A percentile compares a stretch with the other conserved stretches of the same genome.
Conservation (phyloP, 2,888 invertebrate species). For the Sylvicola cinctus region DNA sequence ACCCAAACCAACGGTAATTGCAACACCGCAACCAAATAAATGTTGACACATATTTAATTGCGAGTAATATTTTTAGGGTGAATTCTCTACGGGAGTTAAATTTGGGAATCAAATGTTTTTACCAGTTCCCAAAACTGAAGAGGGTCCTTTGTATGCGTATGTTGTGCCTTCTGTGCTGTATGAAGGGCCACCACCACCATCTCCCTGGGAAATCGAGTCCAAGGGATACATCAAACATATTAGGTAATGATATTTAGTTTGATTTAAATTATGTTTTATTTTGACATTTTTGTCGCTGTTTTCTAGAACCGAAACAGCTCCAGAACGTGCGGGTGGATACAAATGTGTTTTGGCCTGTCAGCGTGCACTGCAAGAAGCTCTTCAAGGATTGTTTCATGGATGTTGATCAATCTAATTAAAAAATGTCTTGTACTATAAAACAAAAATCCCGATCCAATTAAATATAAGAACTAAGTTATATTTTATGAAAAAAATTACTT, state of each 20-base stretch:
- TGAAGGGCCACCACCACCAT: slow-evolving; percentile 57
- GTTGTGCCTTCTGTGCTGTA: slow-evolving; percentile 33
- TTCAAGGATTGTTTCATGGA: slow-evolving; percentile 38
- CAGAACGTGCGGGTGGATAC: slow-evolving; percentile 77
- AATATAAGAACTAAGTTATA: too few species aligned
- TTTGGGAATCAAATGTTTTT: slow-evolving; percentile 45
- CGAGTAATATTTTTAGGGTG: slow-evolving; percentile 24
- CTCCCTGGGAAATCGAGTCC: slow-evolving; percentile 35
- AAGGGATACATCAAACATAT: slow-evolving; percentile 58
- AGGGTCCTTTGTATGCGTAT: slow-evolving; percentile 57
- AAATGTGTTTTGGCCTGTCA: slow-evolving; percentile 62
- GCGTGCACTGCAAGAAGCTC: slow-evolving; percentile 71
- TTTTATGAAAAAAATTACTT: too few species aligned
- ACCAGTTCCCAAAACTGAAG: slow-evolving; percentile 49
- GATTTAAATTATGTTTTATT: neutral
- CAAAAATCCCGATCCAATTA: too few species aligned
- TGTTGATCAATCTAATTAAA: too few species aligned
- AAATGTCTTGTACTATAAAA: too few species aligned
- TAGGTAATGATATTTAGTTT: slow-evolving; percentile 18
- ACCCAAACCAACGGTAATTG: slow-evolving; percentile 13
- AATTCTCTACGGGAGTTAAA: slow-evolving; percentile 75
- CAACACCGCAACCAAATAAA: slow-evolving; percentile 29
- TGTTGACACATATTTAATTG: slow-evolving; percentile 16
- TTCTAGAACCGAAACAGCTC: slow-evolving; percentile 39
- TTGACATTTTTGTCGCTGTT: neutral